Conservation (phyloP, 2,113 vertebrate genomes). For the Prochilodus magdalenae region DNA sequence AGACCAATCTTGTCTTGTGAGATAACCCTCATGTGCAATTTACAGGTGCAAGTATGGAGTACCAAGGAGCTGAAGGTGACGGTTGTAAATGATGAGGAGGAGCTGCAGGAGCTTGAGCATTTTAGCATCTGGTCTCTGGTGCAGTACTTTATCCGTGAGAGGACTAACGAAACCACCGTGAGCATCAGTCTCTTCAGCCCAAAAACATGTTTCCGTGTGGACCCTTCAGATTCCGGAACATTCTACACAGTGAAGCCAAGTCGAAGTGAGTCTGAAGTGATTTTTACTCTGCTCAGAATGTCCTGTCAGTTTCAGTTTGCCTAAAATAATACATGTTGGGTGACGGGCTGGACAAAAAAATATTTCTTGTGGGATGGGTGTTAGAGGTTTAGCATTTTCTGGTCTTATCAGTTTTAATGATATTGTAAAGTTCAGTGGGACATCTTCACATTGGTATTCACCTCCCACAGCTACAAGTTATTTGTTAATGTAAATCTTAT, state of each 20-base stretch:
- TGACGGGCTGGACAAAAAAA: too few species aligned
- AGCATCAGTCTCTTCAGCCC: constrained; percentile 84
- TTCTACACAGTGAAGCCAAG: constrained; percentile 74
- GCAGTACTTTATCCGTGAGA: constrained; percentile 83
- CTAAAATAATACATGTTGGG: too few species aligned
- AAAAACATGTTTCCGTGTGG: constrained; percentile 90
- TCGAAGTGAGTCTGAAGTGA: constrained; percentile 77
- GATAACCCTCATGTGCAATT: constrained; percentile 3
- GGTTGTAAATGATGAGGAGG: constrained; percentile 86
- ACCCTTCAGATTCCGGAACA: constrained; percentile 72
- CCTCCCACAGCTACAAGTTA: too few species aligned
- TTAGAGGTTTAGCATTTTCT: too few species aligned
- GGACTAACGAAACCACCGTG: constrained; percentile 88
- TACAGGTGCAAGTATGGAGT: constrained; percentile 88
- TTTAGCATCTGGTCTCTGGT: constrained; percentile 82
- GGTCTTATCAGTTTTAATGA: too few species aligned
- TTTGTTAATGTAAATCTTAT: not conserved
- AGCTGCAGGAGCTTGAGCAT: constrained; percentile 85
- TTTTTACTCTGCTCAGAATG: not conserved
- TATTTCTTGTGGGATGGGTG: too few species aligned
- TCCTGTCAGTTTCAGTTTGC: not conserved
- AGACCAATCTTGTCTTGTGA: not conserved
- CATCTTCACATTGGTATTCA: too few species aligned
- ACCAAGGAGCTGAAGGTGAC: constrained; percentile 82
- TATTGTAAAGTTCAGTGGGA: too few species aligned